Evolutionary conservation across 2,797 vertebrate species (phyloP).

Genomic region (Synaphobranchus kaupii): DNA sequence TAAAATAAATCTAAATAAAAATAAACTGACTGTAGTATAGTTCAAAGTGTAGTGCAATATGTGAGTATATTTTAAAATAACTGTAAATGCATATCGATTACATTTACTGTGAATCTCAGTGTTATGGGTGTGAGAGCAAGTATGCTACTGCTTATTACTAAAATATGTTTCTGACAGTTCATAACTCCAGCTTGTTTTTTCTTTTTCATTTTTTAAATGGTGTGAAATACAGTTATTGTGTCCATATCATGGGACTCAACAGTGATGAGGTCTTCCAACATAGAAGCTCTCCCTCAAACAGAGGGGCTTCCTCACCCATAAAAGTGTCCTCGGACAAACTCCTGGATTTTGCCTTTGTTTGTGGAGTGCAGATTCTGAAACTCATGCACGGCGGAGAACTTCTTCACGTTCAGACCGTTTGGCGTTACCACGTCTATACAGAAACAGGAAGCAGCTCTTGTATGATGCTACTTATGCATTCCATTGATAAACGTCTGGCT

Average conservation of each 20-base stretch:
- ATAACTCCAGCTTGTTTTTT: neutral
- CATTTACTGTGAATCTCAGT: neutral
- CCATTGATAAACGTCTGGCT: neutral
- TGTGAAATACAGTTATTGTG: neutral
- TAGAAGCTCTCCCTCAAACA: neutral
- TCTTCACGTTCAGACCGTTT: constrained; percentile 93
- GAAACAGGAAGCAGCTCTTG: constrained; percentile 18
- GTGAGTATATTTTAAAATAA: neutral
- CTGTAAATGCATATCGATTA: neutral
- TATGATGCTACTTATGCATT: neutral
- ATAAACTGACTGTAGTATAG: neutral
- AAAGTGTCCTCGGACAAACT: constrained; percentile 95
- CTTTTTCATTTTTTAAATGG: neutral
- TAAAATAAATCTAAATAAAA: neutral
- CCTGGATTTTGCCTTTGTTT: constrained; percentile 89
- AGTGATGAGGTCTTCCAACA: neutral
- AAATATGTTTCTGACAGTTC: neutral
- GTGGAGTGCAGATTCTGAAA: constrained; percentile 95
- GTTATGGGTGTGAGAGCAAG: neutral
- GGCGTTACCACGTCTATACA: constrained; percentile 90
- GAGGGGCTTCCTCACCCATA: constrained; percentile 81
- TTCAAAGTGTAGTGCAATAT: neutral
- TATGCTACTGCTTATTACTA: neutral
- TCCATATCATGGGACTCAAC: neutral
- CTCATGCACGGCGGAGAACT: constrained; percentile 96